Percentiles rank a stretch among this genome's conserved stretches.
Conservation (phyloP, 2,113 vertebrate genomes). For the Genyomyrus donnyi region DNA sequence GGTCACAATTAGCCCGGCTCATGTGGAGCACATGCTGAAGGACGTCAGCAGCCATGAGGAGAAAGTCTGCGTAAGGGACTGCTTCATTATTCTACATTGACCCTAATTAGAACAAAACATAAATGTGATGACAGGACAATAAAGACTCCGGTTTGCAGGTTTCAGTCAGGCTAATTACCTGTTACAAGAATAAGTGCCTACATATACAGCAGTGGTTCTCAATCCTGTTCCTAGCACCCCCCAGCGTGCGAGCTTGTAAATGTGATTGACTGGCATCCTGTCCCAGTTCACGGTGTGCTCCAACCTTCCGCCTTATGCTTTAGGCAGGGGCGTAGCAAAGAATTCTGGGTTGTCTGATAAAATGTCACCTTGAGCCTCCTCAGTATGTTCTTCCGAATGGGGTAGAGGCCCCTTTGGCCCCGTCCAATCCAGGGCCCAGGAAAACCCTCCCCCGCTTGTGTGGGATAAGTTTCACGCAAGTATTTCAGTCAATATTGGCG, state of each 20-base stretch:
- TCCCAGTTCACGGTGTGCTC: neutral
- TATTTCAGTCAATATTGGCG: neutral
- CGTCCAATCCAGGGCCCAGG: neutral
- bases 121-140: neutral
- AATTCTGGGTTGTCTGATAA: neutral
- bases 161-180: neutral
- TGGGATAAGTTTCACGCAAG: neutral
- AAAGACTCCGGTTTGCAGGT: neutral
- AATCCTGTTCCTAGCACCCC: neutral
- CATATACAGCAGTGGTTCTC: neutral
- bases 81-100: neutral
- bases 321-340: neutral
- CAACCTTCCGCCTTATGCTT: neutral
- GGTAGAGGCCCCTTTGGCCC: neutral
- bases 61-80: slow-evolving; percentile 69
- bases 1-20: slow-evolving; percentile 78
- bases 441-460: neutral
- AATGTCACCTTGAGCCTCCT: neutral
- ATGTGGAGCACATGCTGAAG: slow-evolving; percentile 76
- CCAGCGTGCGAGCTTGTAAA: too few relatives aligned
- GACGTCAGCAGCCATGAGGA: slow-evolving; percentile 76
- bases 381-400: neutral
- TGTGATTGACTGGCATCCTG: neutral
- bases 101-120: neutral
- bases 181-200: neutral